These are phyloP conservation scores for Rhinophrynus dorsalis DNA, from an alignment of 2,797 vertebrate genomes.

Conservation along the genomic window DNA sequence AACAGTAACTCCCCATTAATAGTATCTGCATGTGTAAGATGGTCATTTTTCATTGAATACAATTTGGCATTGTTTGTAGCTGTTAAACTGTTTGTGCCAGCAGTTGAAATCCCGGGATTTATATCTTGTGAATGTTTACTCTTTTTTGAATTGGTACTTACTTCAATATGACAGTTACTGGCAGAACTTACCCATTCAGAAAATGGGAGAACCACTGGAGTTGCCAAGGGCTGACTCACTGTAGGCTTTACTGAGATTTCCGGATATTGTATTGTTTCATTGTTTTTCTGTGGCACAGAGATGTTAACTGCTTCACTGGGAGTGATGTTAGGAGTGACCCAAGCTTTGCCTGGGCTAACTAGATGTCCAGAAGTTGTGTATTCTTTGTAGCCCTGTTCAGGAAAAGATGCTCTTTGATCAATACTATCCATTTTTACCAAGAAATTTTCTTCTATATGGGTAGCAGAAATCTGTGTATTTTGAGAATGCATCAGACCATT, in stretches of 20 bases:
- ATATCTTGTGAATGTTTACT: slow-evolving; percentile 45
- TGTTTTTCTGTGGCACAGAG: slow-evolving; percentile 61
- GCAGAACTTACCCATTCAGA: slow-evolving; percentile 60
- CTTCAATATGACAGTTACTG: slow-evolving; percentile 50
- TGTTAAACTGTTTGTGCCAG: slow-evolving; percentile 50
- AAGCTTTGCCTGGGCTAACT: slow-evolving; percentile 57
- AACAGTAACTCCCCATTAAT: slow-evolving; percentile 46
- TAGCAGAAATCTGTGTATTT: slow-evolving; percentile 35
- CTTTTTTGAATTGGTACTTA: slow-evolving; percentile 57
- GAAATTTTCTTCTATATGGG: slow-evolving; percentile 47
- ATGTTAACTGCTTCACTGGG: slow-evolving; percentile 53
- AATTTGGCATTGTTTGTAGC: slow-evolving; percentile 57
- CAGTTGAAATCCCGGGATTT: slow-evolving; percentile 54
- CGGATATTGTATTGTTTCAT: slow-evolving; percentile 61
- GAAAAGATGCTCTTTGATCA: slow-evolving; percentile 11
- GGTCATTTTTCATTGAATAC: slow-evolving; percentile 55
- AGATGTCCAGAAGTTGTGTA: slow-evolving; percentile 30
- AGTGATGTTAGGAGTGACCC: slow-evolving; percentile 52
- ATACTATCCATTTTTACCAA: slow-evolving; percentile 7
- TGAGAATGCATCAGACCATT: slow-evolving; percentile 39
- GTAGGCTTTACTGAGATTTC: slow-evolving; percentile 55
- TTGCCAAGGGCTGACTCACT: slow-evolving; percentile 60
- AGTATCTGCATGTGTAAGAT: slow-evolving; percentile 47
- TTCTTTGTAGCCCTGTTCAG: slow-evolving; percentile 18
- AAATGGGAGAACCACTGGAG: slow-evolving; percentile 58